A percentile compares a stretch with the other conserved stretches of the same genome.
Evolutionary conservation across 2,888 invertebrate species (phyloP).

Genomic region (Caenorhabditis plicata): DNA sequence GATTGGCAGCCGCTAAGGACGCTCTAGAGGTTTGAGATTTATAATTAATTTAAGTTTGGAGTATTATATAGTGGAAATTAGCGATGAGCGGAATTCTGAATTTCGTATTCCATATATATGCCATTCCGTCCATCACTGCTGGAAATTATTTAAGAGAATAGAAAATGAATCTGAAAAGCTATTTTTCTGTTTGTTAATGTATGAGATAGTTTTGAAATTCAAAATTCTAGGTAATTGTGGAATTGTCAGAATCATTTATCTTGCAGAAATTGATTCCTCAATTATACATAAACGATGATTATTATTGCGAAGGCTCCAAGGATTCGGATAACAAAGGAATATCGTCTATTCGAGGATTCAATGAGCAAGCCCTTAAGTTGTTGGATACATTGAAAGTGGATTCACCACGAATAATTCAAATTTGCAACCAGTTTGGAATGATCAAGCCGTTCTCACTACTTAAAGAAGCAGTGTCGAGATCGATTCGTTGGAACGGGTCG

Average conservation of each 20-base stretch:
- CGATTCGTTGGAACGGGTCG: constrained; percentile 27
- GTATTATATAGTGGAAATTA: no score
- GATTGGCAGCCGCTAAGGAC: constrained; percentile 77
- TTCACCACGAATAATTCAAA: constrained; percentile 5
- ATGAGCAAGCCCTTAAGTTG: constrained; percentile 41
- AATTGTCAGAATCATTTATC: neutral
- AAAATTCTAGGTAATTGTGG: no score
- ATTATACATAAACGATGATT: constrained; percentile 6
- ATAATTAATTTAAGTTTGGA: no score
- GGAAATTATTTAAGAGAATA: no score
- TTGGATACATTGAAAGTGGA: constrained; percentile 78
- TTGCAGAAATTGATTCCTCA: constrained; percentile 21
- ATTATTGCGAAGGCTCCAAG: constrained; percentile 11
- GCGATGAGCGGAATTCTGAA: no score
- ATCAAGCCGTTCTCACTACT: constrained; percentile 16
- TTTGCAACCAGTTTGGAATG: constrained; percentile 15
- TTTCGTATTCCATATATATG: no score
- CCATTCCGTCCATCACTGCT: no score
- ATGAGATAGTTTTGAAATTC: no score
- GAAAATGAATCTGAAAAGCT: no score
- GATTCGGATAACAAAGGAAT: constrained; percentile 11
- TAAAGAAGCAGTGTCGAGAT: constrained; percentile 16
- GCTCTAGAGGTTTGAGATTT: constrained; percentile 48
- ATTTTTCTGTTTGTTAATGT: no score
- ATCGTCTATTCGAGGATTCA: constrained; percentile 7